Evolutionary conservation across 2,797 vertebrate species (phyloP).

Genomic region (Limosa lapponica): DNA sequence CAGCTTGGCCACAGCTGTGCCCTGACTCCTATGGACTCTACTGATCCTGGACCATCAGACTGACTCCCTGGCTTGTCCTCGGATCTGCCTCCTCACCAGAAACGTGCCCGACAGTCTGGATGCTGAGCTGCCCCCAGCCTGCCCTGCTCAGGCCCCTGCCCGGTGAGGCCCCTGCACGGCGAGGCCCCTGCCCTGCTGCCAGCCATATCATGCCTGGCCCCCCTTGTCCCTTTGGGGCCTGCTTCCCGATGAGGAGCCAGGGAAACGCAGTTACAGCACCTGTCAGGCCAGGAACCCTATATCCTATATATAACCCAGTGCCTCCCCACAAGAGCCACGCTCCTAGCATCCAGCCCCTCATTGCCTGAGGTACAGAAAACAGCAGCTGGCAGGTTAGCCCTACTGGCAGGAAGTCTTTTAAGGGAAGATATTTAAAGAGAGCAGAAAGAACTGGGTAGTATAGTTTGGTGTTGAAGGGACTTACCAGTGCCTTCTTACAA

Average conservation of each 20-base stretch:
- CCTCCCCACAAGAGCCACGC: neutral
- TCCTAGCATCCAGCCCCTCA: neutral
- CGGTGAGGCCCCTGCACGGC: neutral
- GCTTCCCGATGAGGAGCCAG: neutral
- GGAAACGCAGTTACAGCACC: neutral
- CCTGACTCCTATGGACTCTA: neutral
- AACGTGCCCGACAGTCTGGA: neutral
- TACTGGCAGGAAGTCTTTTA: neutral
- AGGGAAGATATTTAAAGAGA: neutral
- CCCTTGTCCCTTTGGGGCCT: neutral
- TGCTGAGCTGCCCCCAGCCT: neutral
- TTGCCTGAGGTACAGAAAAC: rapidly evolving
- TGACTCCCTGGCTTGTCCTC: neutral
- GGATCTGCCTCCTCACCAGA: neutral
- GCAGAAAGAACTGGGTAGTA: neutral
- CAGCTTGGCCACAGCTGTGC: neutral
- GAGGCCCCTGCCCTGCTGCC: neutral
- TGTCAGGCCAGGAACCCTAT: neutral
- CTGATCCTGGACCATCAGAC: neutral
- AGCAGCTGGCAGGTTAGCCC: neutral
- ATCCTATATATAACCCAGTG: too few relatives aligned
- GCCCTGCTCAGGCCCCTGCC: rapidly evolving
- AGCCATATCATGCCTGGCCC: rapidly evolving
- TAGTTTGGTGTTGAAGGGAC: neutral
- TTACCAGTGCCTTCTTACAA: neutral